phyloP scores from a whole-genome alignment of 2,113 vertebrate genomes.

The Origma solitaria region DNA sequence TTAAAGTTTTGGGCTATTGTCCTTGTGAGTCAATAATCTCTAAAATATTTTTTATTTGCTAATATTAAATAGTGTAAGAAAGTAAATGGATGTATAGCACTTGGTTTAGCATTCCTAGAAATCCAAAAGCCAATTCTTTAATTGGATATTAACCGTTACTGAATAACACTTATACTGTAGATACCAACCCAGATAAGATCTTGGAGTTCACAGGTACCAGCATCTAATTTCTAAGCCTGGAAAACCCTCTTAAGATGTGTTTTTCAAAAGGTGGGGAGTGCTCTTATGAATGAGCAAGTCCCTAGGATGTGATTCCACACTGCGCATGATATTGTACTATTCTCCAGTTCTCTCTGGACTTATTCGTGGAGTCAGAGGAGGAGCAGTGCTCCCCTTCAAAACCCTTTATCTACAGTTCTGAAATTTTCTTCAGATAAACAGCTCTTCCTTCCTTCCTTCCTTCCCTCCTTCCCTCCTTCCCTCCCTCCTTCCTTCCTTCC shows the following conservation, averaged over 20 bases:
- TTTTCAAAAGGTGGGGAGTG: not conserved
- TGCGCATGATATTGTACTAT: not conserved
- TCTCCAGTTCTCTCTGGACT: not conserved
- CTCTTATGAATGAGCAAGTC: not conserved
- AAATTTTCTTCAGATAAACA: not conserved
- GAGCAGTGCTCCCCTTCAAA: not conserved
- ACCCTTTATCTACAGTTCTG: not conserved
- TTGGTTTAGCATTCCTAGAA: not conserved
- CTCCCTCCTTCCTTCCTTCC: fast-evolving
- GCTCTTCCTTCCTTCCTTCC: fast-evolving
- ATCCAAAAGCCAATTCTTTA: not conserved
- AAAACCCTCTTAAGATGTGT: not conserved
- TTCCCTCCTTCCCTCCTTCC: not conserved
- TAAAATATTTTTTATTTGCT: fast-evolving
- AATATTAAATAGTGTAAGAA: not conserved
- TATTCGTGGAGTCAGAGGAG: not conserved
- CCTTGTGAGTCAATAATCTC: not conserved
- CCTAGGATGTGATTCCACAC: not conserved
- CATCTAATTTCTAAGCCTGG: not conserved
- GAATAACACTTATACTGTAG: not conserved
- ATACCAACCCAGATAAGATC: not conserved
- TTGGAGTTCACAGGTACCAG: not conserved
- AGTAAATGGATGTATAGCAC: not conserved
- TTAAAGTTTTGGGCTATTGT: not conserved
- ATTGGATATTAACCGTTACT: not conserved